Percentiles rank a stretch among this genome's conserved stretches.
Conservation (phyloP, 2,113 vertebrate species). For the Uria aalge region DNA sequence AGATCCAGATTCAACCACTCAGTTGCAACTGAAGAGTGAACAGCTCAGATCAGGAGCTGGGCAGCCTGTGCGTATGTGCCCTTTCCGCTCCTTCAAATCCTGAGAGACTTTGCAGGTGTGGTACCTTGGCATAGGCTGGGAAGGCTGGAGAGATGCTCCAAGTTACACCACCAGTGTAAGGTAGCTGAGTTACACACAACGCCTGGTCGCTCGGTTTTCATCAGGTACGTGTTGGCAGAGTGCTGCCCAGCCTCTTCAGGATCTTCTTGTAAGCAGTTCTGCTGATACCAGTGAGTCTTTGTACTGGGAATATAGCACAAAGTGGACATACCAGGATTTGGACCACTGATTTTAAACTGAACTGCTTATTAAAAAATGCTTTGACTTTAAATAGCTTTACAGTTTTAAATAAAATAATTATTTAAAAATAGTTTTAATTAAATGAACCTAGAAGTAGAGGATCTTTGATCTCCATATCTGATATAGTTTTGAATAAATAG, state of each 20-base stretch:
- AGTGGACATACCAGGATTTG: neutral
- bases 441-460: conserved; percentile 63
- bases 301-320: neutral
- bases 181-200: neutral
- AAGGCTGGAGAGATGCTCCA: neutral
- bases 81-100: neutral
- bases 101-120: neutral
- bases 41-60: neutral
- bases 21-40: neutral
- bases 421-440: conserved; percentile 73
- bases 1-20: neutral
- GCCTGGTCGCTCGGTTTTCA: neutral
- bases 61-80: neutral
- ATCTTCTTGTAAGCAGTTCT: neutral
- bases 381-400: conserved; percentile 53
- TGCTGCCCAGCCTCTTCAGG: neutral
- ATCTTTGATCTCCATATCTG: conserved; percentile 65
- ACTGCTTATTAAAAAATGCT: conserved; percentile 16
- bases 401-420: conserved; percentile 68
- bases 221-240: fast-evolving
- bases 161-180: neutral
- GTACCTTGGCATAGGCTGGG: neutral
- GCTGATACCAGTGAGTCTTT: neutral
- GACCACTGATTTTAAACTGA: neutral
- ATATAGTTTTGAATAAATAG: conserved; percentile 77